phyloP scores from a whole-genome alignment of 2,113 vertebrate genomes.

The Cyanoderma ruficeps region DNA sequence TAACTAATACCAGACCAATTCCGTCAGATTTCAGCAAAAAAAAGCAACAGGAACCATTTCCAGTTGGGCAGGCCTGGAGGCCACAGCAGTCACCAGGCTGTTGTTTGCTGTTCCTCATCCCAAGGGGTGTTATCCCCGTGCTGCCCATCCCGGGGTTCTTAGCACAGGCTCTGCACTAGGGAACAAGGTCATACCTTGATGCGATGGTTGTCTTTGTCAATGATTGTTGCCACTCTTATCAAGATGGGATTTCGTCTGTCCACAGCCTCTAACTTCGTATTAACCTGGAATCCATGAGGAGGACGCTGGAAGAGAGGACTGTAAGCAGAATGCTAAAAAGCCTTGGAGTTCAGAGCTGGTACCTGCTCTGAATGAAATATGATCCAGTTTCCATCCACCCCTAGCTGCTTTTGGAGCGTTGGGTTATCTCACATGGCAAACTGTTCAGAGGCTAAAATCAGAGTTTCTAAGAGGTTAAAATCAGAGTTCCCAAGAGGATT shows the following conservation, averaged over 20 bases:
- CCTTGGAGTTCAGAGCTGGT: neutral
- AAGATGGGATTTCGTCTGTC: constrained; percentile 85
- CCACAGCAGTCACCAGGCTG: neutral
- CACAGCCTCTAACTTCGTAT: constrained; percentile 83
- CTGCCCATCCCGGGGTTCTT: neutral
- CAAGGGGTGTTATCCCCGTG: fast-evolving
- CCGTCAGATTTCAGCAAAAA: neutral
- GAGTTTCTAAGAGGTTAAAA: neutral
- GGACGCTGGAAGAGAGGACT: constrained; percentile 72
- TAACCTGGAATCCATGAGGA: constrained; percentile 79
- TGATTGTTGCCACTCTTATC: constrained; percentile 82
- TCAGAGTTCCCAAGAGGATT: neutral
- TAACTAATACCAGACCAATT: neutral
- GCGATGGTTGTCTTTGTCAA: constrained; percentile 78
- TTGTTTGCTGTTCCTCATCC: neutral
- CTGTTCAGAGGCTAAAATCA: neutral
- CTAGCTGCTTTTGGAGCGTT: neutral
- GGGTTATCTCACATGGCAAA: neutral
- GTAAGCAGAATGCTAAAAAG: neutral
- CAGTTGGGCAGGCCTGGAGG: neutral
- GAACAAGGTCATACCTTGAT: constrained; percentile 75
- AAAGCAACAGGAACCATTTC: neutral
- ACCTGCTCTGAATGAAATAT: neutral
- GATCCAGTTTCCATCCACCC: neutral
- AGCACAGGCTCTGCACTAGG: neutral